These are phyloP conservation scores for Akabosia matsudoensis DNA, from an alignment of 1,140 invertebrate species.

Conservation along the genomic window DNA sequence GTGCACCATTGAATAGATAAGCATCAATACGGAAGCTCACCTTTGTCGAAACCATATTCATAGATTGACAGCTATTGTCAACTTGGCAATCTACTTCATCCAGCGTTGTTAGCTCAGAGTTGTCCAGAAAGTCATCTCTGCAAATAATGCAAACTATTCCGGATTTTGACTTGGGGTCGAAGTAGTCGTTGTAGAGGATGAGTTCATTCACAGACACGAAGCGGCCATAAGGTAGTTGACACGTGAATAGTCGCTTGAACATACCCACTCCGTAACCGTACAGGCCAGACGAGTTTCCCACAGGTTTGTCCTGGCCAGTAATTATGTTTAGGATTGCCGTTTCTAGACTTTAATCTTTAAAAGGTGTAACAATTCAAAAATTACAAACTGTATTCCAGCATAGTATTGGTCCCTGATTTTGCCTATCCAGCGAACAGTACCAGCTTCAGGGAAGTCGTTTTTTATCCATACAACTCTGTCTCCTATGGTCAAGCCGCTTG, in stretches of 20 bases:
- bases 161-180: constrained; percentile 32
- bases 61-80: neutral
- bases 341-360: neutral
- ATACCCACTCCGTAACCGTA: constrained; percentile 32
- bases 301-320: constrained; percentile 34
- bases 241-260: constrained; percentile 34
- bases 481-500: constrained; percentile 27
- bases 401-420: constrained; percentile 32
- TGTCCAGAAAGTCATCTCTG: constrained; percentile 40
- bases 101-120: neutral
- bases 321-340: neutral
- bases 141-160: constrained; percentile 43
- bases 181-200: constrained; percentile 32
- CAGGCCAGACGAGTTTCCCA: constrained; percentile 40
- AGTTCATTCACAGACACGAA: constrained; percentile 36
- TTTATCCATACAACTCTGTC: constrained; percentile 35
- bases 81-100: neutral
- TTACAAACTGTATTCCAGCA: constrained; percentile 41
- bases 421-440: constrained; percentile 36
- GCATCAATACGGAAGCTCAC: neutral
- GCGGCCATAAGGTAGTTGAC: constrained; percentile 35
- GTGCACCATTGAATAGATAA: neutral
- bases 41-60: constrained; percentile 34
- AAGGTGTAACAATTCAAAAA: too few relatives aligned
- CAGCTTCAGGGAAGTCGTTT: constrained; percentile 21